phyloP scores from a whole-genome alignment of 2,888 invertebrate genomes.

The Drosophila mulleri region DNA sequence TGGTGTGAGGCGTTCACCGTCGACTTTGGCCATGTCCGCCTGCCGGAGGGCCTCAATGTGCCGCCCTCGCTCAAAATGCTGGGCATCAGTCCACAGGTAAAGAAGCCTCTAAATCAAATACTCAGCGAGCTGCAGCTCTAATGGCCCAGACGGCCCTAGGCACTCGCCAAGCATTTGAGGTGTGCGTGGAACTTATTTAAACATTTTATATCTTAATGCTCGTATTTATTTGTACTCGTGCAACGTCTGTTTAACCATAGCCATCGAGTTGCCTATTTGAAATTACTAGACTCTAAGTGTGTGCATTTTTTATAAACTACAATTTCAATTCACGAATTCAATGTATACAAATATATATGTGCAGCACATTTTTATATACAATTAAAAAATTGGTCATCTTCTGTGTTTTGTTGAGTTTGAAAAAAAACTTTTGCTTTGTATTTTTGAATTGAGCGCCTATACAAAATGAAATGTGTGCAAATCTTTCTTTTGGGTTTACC shows the following conservation, averaged over 20 bases:
- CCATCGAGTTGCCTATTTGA: slow-evolving; percentile 52
- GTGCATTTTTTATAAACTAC: slow-evolving; percentile 51
- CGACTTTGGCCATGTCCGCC: slow-evolving; percentile 94
- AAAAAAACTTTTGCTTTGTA: slow-evolving; percentile 60
- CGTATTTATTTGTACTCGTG: slow-evolving; percentile 51
- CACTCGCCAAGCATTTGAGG: slow-evolving; percentile 48
- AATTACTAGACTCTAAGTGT: slow-evolving; percentile 68
- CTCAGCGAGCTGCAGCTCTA: slow-evolving; percentile 80
- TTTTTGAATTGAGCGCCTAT: slow-evolving; percentile 62
- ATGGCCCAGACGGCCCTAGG: slow-evolving; percentile 50
- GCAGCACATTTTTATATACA: slow-evolving; percentile 68
- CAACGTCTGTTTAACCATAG: slow-evolving; percentile 44
- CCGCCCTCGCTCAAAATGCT: slow-evolving; percentile 97
- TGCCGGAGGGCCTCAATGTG: slow-evolving; percentile 91
- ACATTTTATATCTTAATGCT: slow-evolving; percentile 25
- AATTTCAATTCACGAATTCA: slow-evolving; percentile 36
- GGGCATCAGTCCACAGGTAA: slow-evolving; percentile 96
- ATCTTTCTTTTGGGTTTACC: slow-evolving; percentile 38
- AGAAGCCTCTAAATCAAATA: slow-evolving; percentile 83
- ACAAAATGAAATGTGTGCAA: slow-evolving; percentile 78
- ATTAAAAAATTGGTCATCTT: slow-evolving; percentile 54
- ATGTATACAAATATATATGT: slow-evolving; percentile 65
- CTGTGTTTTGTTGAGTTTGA: slow-evolving; percentile 63
- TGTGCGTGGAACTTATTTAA: slow-evolving; percentile 46
- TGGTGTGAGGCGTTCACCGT: slow-evolving; percentile 98